Evolutionary conservation across 2,888 invertebrate genomes (phyloP).

Genomic region (Argynnis bischoffii): DNA sequence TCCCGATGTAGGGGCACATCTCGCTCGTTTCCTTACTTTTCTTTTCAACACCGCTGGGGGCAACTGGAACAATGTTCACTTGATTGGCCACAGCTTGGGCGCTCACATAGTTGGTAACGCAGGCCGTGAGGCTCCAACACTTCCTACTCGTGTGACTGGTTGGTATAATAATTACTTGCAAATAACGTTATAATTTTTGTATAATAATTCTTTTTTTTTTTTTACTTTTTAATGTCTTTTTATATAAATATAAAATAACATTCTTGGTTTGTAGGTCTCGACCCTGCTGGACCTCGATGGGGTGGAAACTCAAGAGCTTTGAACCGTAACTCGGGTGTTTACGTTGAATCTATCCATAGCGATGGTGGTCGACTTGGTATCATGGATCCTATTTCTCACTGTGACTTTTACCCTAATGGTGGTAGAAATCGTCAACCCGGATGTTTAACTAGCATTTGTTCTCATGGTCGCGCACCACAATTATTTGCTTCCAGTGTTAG

Average conservation of each 20-base stretch:
- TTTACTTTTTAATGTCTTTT: neutral
- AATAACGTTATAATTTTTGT: no score
- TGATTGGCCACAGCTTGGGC: slow-evolving; percentile 62
- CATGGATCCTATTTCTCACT: slow-evolving; percentile 47
- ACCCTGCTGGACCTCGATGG: slow-evolving; percentile 56
- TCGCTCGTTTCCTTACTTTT: slow-evolving; percentile 63
- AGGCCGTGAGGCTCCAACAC: slow-evolving; percentile 53
- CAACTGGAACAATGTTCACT: slow-evolving; percentile 61
- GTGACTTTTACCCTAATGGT: slow-evolving; percentile 56
- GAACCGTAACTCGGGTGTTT: slow-evolving; percentile 44
- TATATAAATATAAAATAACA: no score
- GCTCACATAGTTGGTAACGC: slow-evolving; percentile 65
- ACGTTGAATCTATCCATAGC: slow-evolving; percentile 57
- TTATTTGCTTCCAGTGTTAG: slow-evolving; percentile 47
- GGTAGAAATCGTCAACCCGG: slow-evolving; percentile 51
- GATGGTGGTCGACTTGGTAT: slow-evolving; percentile 53
- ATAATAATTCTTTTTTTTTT: no score
- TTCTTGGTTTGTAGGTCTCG: no score
- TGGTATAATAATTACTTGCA: slow-evolving; percentile 16
- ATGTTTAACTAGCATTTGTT: slow-evolving; percentile 46
- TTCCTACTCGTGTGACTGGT: slow-evolving; percentile 61
- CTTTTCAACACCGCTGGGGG: slow-evolving; percentile 59
- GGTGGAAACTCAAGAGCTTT: slow-evolving; percentile 46
- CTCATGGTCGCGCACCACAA: slow-evolving; percentile 45
- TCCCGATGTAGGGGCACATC: slow-evolving; percentile 54